Conservation (phyloP, 2,888 invertebrate species). For the Acanthoscelides obtectus region DNA sequence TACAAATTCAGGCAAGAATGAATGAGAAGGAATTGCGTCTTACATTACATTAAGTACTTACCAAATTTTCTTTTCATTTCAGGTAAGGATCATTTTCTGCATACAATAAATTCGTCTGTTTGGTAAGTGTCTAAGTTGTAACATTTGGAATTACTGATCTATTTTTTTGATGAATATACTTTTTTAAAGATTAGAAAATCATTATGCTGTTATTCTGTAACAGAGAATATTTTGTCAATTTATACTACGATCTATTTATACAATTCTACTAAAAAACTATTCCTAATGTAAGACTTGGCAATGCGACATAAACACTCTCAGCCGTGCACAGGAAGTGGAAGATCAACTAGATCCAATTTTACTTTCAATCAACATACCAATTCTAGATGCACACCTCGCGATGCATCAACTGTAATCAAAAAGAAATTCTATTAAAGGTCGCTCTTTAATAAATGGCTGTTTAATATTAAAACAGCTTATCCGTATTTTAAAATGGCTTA, state of each 20-base stretch:
- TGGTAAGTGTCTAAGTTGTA: too few relatives aligned
- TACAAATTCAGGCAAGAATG: too few relatives aligned
- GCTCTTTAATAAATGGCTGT: background rate
- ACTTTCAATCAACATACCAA: background rate
- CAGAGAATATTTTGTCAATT: too few relatives aligned
- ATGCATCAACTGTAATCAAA: background rate
- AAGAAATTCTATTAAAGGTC: background rate
- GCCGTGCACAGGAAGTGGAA: background rate
- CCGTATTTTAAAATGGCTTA: background rate
- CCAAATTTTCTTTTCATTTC: too few relatives aligned
- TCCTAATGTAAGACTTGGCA: background rate
- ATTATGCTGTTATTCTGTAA: too few relatives aligned
- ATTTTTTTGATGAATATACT: too few relatives aligned
- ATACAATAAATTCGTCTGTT: too few relatives aligned
- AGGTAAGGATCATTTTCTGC: too few relatives aligned
- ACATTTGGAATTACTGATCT: too few relatives aligned
- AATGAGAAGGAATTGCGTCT: too few relatives aligned
- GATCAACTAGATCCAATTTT: background rate
- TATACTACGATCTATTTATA: background rate
- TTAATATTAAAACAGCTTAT: background rate
- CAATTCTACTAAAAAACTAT: background rate
- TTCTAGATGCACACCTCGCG: background rate
- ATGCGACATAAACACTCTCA: background rate
- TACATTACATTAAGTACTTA: too few relatives aligned
- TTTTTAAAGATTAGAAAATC: too few relatives aligned